phyloP scores from a whole-genome alignment of 2,888 invertebrate species.

The Gibbula magus region DNA sequence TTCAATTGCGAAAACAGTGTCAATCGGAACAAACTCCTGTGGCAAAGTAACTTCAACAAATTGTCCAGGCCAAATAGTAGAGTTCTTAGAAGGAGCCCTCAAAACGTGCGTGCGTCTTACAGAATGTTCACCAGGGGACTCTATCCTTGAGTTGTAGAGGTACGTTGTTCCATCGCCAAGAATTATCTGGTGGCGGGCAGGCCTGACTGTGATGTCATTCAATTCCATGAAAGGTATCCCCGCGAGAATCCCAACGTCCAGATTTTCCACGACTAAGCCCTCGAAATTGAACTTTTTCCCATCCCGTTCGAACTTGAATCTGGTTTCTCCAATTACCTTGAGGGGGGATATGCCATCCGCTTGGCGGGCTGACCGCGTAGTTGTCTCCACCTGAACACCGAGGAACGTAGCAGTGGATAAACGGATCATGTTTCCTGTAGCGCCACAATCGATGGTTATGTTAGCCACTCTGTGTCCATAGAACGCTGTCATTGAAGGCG shows the following conservation, averaged over 20 bases:
- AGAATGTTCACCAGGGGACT: neutral
- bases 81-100: neutral
- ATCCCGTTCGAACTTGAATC: neutral
- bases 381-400: slow-evolving; percentile 4
- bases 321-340: slow-evolving; percentile 23
- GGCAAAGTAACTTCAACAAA: slow-evolving; percentile 7
- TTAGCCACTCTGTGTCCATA: neutral
- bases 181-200: slow-evolving; percentile 22
- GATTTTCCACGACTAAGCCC: slow-evolving; percentile 31
- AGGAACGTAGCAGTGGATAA: neutral
- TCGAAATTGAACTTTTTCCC: too few relatives aligned
- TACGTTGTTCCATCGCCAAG: slow-evolving; percentile 16
- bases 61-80: slow-evolving; percentile 34
- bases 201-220: neutral
- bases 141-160: slow-evolving; percentile 5
- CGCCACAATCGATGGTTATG: too few relatives aligned
- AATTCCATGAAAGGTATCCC: too few relatives aligned
- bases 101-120: slow-evolving; percentile 32
- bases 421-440: slow-evolving; percentile 37
- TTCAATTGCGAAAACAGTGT: slow-evolving; percentile 7
- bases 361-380: slow-evolving; percentile 25
- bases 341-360: slow-evolving; percentile 32
- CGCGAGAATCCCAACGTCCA: slow-evolving; percentile 36
- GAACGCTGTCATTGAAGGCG: too few relatives aligned
- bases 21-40: too few relatives aligned